Base-by-base conservation (phyloP, 2,888 invertebrate genomes). In the Luffia ferchaultella region DNA sequence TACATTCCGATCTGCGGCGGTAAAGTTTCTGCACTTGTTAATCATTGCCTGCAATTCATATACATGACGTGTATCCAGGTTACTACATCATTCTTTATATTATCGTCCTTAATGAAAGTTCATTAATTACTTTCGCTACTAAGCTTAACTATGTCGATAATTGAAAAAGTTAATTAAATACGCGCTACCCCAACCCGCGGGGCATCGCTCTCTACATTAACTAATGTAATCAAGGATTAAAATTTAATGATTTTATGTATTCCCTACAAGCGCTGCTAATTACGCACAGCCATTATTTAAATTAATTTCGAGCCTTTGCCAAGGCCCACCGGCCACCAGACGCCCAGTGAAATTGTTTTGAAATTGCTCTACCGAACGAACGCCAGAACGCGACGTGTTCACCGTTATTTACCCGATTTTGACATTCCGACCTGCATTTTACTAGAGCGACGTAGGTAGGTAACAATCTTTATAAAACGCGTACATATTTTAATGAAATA, bases 281-380 rank as follows among this genome's bases (percentile, higher is more conserved):
- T 57, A 57, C 57, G 51, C 50, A 51, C 50, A 54, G 56, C 56
- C 56, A 58, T 58, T 58, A 60, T 60, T 57, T 58, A 56, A 60
- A 60, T 58, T 57, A 60, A 57, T 58, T 56, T 53, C 52, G 54
- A 57, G 48, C 48, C 19, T 40, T 3, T 45, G 42, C 43, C 20
- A 48, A 45, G 41, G 56, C 42, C 43, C 43, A 20, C n/a, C 3
- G 55, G 56, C 54, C 53, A 51, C n/a, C n/a, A 54, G 50, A 50
- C 52, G 52, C 45, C 53, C 55, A 59, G 56, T 58, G 56, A 57
- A 59, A 59, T 59, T 57, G 56, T 56, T 56, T 56, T 53, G 53
- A 52, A 50, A 53, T 20, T 15, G 16, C 42, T 16, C 49, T 54
- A 54, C 55, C 53, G 30, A 30, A 30, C n/a, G 43, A 16, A 42